These are phyloP conservation scores for Archips crataeganus DNA, from an alignment of 2,888 invertebrate species.

Conservation along the genomic window DNA sequence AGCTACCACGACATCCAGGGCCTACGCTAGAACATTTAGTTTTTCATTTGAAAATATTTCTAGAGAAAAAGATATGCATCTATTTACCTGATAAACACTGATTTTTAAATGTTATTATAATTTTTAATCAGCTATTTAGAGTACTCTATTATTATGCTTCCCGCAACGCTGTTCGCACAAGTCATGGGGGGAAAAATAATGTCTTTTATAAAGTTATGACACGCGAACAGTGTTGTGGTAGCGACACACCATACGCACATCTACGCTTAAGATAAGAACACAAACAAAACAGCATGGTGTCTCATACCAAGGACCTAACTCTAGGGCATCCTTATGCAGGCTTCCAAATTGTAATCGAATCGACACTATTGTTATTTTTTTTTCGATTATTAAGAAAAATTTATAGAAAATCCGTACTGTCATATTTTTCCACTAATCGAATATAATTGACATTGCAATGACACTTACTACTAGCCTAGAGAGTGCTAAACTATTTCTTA, in stretches of 20 bases:
- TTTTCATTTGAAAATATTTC: conserved; percentile 80
- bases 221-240: conserved; percentile 22
- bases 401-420: conserved; percentile 80
- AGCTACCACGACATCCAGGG: conserved; percentile 81
- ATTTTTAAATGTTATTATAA: conserved; percentile 57
- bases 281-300: conserved; percentile 58
- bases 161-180: conserved; percentile 72
- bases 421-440: conserved; percentile 78
- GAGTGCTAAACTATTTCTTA: conserved; percentile 81
- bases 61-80: conserved; percentile 85
- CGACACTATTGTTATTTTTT: conserved; percentile 54
- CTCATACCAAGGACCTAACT: conserved; percentile 55
- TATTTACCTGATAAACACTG: conserved; percentile 80
- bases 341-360: conserved; percentile 56
- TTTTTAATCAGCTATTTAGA: conserved; percentile 70
- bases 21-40: conserved; percentile 79
- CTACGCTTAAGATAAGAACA: conserved; percentile 65
- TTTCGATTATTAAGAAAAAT: conserved; percentile 63
- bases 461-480: conserved; percentile 84
- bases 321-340: conserved; percentile 60
- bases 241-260: conserved; percentile 70
- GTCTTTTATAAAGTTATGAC: conserved; percentile 35
- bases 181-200: conserved; percentile 37
- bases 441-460: conserved; percentile 85
- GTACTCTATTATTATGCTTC: conserved; percentile 60